Base-by-base conservation (phyloP, 2,797 vertebrate genomes). In the Galago senegalensis region DNA sequence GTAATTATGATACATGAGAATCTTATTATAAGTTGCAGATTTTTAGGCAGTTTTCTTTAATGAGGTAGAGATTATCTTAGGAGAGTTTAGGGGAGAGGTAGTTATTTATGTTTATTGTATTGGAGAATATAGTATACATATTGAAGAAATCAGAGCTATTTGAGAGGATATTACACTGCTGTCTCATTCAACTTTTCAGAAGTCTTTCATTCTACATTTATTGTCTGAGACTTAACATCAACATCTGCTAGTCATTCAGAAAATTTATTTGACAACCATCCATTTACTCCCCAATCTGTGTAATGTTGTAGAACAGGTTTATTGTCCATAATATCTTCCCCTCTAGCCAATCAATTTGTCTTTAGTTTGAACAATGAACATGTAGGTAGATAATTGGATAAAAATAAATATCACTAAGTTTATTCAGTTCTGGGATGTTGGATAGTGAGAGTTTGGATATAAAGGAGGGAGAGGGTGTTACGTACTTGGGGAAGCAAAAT, bases 91-190 rank as follows among this genome's bases (percentile, higher is more conserved):
- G 10, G 16, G 85, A 23, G 3, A 11, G 4, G 8, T 8, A 75
- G 21, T 56, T 82, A 84, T 1, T 87, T 46, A 9, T 84, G 7
- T 34, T 93, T 80, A 40, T 31, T 58, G 86, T 75, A 25, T 63
- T 88, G 81, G 27, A 81, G 13, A 91, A 34, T 72, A 56, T 23
- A 61, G 0, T 21, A 87, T 69, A 67, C 7, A 94, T 34, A 79
- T 87, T 60, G 65, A 73, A 82, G 21, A 84, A 87, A 84, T 80
- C 2, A 91, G 76, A 85, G 8, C 17, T 83, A n/a, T 89, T 76
- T 91, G 65, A 27, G 88, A 92, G 23, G 9, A 31, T 72, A 83
- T 31, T 73, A 1, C 21, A 3, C 25, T 87, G 4, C 2, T 11
- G 11, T 92, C 1, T 43, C 18, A 89, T 1, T 94, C 49, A 12